Base-by-base conservation (phyloP, 1,140 invertebrate species). In the Wasmannia auropunctata region DNA sequence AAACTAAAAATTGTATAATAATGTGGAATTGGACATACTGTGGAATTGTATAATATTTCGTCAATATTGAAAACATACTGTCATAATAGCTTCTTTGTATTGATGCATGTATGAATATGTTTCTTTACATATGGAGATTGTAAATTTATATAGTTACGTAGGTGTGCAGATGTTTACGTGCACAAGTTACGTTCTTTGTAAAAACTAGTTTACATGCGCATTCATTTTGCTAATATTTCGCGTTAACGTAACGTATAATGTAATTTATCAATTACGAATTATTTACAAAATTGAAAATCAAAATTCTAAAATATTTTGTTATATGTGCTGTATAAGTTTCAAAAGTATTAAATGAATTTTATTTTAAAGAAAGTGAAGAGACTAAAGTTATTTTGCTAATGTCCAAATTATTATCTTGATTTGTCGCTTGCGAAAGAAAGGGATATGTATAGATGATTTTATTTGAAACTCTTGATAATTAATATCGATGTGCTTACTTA, bases 171-270 rank as follows among this genome's bases (percentile, higher is more conserved):
- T 92, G 91, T 93, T n/a, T n/a, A n/a, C n/a, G n/a, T n/a, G n/a
- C n/a, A 94, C 91, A 93, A 90, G 84, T 90, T 93, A 92, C 90
- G 92, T 92, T 92, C 91, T 92, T 94, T 91, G 86, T 93, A 86
- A 91, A 91, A 91, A 90, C 87, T 93, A 85, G 72, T 92, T 94
- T 93, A 91, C 56, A 70, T 91, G 91, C 77, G 88, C 90, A 92
- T 91, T 93, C 90, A 93, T 90, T 93, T 94, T 91, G 70, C 91
- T 93, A 93, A 89, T 60, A 77, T 86, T 65, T 72, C 65, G 37
- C 90, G 25, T 65, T 65, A 40, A 51, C 14, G 2, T 25, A 28
- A 79, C n/a, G 28, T 70, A 56, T n/a, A n/a, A 56, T 65, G 4
- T 65, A 46, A 19, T 58, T 70, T 54, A 46, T 51, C 22, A 67